A percentile compares a stretch with the other conserved stretches of the same genome.
Conservation (phyloP, 2,888 invertebrate species). For the Pristionchus mayeri region DNA sequence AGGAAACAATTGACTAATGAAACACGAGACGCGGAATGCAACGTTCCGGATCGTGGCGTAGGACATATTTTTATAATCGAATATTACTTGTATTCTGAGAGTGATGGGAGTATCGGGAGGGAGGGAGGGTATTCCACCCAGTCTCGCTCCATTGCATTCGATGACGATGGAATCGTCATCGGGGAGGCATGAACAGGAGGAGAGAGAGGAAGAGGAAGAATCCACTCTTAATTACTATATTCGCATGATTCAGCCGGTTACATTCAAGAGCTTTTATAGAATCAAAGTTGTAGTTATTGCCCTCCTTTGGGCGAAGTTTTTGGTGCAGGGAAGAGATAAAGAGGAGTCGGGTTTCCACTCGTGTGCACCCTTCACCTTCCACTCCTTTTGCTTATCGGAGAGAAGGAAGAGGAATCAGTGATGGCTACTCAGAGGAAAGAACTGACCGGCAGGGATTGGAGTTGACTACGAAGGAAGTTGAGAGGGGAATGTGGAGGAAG, state of each 20-base stretch:
- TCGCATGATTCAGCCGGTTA: no score
- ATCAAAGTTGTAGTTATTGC: background rate
- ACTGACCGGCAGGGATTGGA: slow-evolving; percentile 44
- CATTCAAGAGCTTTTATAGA: no score
- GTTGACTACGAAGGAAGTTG: background rate
- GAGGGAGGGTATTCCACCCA: background rate
- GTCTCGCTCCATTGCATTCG: slow-evolving; percentile 26
- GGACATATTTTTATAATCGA: no score
- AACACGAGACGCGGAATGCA: no score
- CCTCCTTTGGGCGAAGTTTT: background rate
- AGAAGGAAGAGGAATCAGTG: background rate
- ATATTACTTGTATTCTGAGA: slow-evolving; percentile 19
- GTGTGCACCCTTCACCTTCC: background rate
- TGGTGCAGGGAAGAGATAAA: background rate
- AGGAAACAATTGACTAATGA: no score
- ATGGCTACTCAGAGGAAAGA: background rate
- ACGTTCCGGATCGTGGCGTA: no score
- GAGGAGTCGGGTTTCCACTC: background rate
- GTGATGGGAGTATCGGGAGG: slow-evolving; percentile 25
- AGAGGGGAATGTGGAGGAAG: background rate
- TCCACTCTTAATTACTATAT: no score
- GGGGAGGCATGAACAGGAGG: slow-evolving; percentile 26
- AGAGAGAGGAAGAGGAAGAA: background rate
- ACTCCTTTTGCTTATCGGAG: background rate
- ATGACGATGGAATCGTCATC: slow-evolving; percentile 37